Evolutionary conservation across 2,797 vertebrate genomes (phyloP).

Genomic region (Momotus momota): DNA sequence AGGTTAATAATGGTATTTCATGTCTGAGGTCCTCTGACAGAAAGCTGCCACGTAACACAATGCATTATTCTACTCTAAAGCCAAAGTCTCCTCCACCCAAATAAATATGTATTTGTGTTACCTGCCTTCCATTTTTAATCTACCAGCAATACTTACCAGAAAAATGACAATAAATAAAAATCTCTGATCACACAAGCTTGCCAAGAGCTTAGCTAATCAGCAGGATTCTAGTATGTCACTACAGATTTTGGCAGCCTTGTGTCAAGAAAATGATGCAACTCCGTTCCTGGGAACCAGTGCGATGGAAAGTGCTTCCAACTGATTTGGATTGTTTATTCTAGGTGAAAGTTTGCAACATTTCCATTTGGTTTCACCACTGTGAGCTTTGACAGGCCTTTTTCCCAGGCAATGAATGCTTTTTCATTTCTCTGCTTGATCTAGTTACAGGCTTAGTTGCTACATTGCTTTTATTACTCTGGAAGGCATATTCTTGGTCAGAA

Average conservation of each 20-base stretch:
- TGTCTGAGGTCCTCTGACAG: conserved; percentile 26
- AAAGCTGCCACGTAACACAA: conserved; percentile 50
- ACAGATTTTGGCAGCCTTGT: conserved; percentile 53
- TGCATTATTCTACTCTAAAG: conserved; percentile 40
- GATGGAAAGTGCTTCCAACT: conserved; percentile 56
- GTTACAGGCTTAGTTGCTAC: conserved; percentile 2
- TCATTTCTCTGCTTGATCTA: conserved; percentile 34
- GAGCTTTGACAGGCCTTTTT: conserved; percentile 52
- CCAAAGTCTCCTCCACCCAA: conserved; percentile 55
- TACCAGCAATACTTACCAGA: not conserved
- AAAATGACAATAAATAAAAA: conserved; percentile 42
- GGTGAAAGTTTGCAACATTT: conserved; percentile 70
- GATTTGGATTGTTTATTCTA: conserved; percentile 64
- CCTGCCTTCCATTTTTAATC: conserved; percentile 25
- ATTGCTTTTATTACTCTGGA: conserved; percentile 7
- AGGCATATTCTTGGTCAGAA: conserved; percentile 11
- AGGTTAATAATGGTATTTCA: conserved; percentile 46
- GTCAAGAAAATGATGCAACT: conserved; percentile 56
- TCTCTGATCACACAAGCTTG: not conserved
- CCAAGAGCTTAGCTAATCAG: conserved; percentile 51
- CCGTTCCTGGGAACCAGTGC: conserved; percentile 54
- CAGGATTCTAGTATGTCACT: conserved; percentile 20
- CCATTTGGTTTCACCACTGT: conserved; percentile 63
- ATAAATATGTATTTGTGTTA: conserved; percentile 29
- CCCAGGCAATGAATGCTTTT: conserved; percentile 6